Base-by-base conservation (phyloP, 2,888 invertebrate genomes). In the Lithophane socia region DNA sequence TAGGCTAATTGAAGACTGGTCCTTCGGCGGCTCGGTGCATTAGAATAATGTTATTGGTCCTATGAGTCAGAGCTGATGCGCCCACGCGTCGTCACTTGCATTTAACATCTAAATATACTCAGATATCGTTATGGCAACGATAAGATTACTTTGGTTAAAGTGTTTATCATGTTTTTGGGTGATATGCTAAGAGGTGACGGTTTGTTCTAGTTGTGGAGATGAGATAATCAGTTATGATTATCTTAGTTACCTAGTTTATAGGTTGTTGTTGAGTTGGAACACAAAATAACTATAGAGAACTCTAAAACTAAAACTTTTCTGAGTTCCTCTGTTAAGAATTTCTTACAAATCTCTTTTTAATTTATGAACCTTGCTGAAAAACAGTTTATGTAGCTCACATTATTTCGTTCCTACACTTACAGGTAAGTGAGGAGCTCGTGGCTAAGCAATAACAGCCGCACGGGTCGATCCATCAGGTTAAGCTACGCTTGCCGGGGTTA, bases 21-120 rank as follows among this genome's bases (percentile, higher is more conserved):
- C 86, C 89, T 86, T 71, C 52, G n/a, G 47, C 58, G 37, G 61
- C 61, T 85, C 81, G 79, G 78, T 81, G 79, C 80, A 86, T 89
- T 87, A 86, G 87, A 90, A 88, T 89, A 89, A 87, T 88, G 86
- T 84, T 78, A 82, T 86, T 89, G 88, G 74, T 63, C 79, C 77
- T 79, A 80, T 88, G 90, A 91, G 80, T 92, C 92, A 92, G 84
- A 84, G 72, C 68, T 87, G 82, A 88, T 89, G 86, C 91, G 90
- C 93, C 93, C 91, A 93, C 93, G 86, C 84, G 84, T 87, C 78
- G 75, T 80, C 85, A 80, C 79, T 86, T 81, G 77, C 82, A 85
- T 88, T 87, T 87, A 77, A 89, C 86, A 86, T 84, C 86, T 88
- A 90, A 84, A 85, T 85, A 74, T 75, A 79, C 79, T 82, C 77